Evolutionary conservation across 2,797 vertebrate genomes (phyloP), one percentile per base, ranked within the genome.

Genomic region (Huso huso): DNA sequence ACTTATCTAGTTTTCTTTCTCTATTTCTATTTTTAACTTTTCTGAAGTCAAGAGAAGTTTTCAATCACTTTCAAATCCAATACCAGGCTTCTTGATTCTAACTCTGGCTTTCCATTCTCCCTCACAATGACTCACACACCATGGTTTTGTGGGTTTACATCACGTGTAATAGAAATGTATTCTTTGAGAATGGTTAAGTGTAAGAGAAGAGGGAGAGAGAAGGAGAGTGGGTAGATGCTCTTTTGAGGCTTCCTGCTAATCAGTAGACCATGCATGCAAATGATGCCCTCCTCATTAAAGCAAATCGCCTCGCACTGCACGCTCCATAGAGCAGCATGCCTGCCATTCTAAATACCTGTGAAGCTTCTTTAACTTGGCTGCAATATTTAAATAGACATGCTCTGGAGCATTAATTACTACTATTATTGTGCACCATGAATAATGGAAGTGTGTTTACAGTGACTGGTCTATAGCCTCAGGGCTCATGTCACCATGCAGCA

Each of bases 371-470:
- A 58, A 58, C 55, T 11, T 13, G 13, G 12, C 55, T 12, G 55
- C 55, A 58, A 58, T 8, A 6, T 58, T 58, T 58, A 58, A 58
- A 58, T 13, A 58, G 55, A 58, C 12, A 13, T 6, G 12, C 12
- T 58, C 55, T 58, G 12, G 13, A 58, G 13, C 55, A 58, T 58
- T 58, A 58, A 58, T 58, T 58, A 58, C 55, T n/a, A n/a, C 55
- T 53, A 58, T 58, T 58, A 13, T 11, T 58, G 55, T 6, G 12
- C 12, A n/a, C 55, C 6, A 6, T 58, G 55, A 58, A n/a, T 58
- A 11, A 58, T 58, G 55, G 11, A 58, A 12, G 13, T 13, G 13
- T 11, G 1, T 6, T 10, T 12, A 53, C 1, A 12, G 55, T 13
- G 9, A 58, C 13, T 11, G 55, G 55, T 3, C 55, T 6, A 58